phyloP scores from a whole-genome alignment of 2,797 vertebrate genomes.

The Neosilurus mollespiculum region DNA sequence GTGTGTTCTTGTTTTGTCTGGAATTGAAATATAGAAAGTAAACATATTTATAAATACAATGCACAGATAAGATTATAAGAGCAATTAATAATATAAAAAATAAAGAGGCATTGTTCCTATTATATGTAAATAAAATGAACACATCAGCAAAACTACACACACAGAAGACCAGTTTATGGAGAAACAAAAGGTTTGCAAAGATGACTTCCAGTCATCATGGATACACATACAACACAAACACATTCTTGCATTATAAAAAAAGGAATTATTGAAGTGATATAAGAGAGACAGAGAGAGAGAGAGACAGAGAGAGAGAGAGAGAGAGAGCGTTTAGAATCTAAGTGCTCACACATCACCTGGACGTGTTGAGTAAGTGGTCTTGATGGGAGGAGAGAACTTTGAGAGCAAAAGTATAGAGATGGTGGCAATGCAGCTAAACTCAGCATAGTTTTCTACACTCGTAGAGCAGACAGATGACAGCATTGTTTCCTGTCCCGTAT shows the following conservation, averaged over 20 bases:
- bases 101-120: not conserved
- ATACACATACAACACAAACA: not conserved
- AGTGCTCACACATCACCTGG: not conserved
- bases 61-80: not conserved
- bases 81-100: not conserved
- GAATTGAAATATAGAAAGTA: not conserved
- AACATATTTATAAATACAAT: not conserved
- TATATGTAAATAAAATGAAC: not conserved
- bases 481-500: slow-evolving; percentile 36
- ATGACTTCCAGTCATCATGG: not conserved
- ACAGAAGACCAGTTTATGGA: no score
- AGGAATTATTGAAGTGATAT: not conserved
- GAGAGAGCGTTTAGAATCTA: not conserved
- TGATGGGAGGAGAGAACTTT: slow-evolving; percentile 11
- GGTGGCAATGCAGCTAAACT: not conserved
- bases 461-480: slow-evolving; percentile 18
- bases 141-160: not conserved
- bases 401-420: not conserved
- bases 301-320: not conserved
- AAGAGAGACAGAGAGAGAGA: not conserved
- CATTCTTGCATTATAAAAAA: not conserved
- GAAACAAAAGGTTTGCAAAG: not conserved
- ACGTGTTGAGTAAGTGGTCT: slow-evolving; percentile 1
- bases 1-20: not conserved
- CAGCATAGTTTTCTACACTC: not conserved